Conservation (phyloP, 1,140 invertebrate species). For the Aporrectodea caliginosa region DNA sequence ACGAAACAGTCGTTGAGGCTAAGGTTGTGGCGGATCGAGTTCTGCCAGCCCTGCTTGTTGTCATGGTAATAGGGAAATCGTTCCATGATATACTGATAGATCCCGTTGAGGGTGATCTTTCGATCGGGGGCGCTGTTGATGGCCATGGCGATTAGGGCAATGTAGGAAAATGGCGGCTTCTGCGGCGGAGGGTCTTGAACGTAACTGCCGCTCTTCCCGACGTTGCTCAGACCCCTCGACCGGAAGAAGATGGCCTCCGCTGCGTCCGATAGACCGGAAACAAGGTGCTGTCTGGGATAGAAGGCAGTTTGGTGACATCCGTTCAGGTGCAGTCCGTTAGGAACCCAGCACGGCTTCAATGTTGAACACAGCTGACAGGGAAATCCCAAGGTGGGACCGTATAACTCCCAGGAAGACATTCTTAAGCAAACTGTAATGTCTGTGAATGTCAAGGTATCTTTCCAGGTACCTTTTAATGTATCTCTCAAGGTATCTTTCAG, state of each 20-base stretch:
- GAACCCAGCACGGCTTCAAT: not conserved
- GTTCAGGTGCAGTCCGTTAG: not conserved
- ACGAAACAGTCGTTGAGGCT: constrained; percentile 97
- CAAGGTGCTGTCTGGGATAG: not conserved
- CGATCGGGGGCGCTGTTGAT: constrained; percentile 88
- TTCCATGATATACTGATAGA: constrained; percentile 96
- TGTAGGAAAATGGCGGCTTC: constrained; percentile 92
- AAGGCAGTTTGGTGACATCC: not conserved
- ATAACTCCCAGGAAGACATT: not conserved
- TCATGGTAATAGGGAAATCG: constrained; percentile 94
- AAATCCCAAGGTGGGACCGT: not conserved
- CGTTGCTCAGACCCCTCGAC: not conserved
- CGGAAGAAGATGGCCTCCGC: not conserved
- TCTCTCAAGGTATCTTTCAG: too few species aligned
- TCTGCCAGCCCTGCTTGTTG: constrained; percentile 74
- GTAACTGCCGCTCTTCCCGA: not conserved
- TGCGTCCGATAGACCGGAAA: too few species aligned
- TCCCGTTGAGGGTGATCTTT: constrained; percentile 92
- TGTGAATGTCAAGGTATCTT: too few species aligned
- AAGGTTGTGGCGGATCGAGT: constrained; percentile 66
- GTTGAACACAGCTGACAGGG: not conserved
- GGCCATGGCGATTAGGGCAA: constrained; percentile 79
- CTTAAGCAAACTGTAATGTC: too few species aligned
- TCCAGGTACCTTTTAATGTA: too few species aligned
- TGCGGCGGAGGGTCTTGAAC: constrained; percentile 62